Base-by-base conservation (phyloP, 2,888 invertebrate species). In the Thecophora atra region DNA sequence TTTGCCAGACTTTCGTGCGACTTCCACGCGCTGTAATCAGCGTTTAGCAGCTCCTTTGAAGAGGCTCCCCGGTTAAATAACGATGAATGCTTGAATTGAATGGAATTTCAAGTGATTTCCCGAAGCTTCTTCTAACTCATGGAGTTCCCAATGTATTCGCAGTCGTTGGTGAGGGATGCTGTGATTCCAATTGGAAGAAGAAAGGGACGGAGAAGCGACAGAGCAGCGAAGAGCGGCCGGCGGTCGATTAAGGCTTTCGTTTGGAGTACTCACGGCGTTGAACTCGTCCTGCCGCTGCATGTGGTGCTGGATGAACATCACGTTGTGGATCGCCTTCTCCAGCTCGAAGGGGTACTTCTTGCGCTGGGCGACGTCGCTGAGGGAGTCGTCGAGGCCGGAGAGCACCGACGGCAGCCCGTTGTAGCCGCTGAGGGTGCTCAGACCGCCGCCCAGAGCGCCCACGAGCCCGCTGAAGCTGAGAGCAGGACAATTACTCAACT, bases 301-400 rank as follows among this genome's bases (percentile, higher is more conserved):
- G 82, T 97, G 97, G 84, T 96, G 95, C 81, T 97, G 96, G 78
- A 97, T 97, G 84, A 97, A 97, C 93, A 95, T 95, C 68, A 97
- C 95, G 85, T 97, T 97, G 84, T 96, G 95, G 77, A 97, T 94
- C 63, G 97, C 96, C 83, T 96, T 95, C 84, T 97, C 96, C 81
- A 97, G 88, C 85, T 97, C 96, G 82, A 95, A 95, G 0, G 96
- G 96, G 85, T 95, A 96, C 85, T 95, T 96, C 87, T 94, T 95
- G 74, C 93, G 89, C 5, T 91, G 90, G 19, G 91, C 93, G 21
- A 94, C 92, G 81, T 95, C 95, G 78, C 93, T 93, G 77, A 93
- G 85, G 26, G 94, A 94, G 83, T 95, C 95, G 78, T 95, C 94
- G 26, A 95, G 88, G 4, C 94, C 94, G 6, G 94, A 94, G 89